Percentiles rank a stretch among this genome's conserved stretches.
Evolutionary conservation across 2,888 invertebrate genomes (phyloP).

Genomic region (Trimorus sp.): DNA sequence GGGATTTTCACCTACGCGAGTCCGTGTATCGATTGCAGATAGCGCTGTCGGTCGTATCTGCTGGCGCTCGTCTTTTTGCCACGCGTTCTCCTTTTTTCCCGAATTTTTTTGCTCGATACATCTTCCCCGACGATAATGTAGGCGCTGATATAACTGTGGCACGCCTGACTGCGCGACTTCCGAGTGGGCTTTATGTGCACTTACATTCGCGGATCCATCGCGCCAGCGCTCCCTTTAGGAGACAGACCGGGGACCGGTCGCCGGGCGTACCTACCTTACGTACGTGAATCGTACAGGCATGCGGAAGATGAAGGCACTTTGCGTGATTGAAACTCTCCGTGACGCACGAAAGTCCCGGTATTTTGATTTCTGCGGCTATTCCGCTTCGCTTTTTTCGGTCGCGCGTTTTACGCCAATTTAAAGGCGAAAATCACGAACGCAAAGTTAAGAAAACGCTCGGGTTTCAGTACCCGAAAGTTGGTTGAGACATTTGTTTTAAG

Average conservation of each 20-base stretch:
- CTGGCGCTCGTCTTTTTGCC: slow-evolving; percentile 5
- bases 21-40: slow-evolving; percentile 34
- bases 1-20: slow-evolving; percentile 2
- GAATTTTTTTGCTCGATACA: slow-evolving; percentile 37
- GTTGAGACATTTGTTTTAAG: neutral
- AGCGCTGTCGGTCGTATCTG: slow-evolving; percentile 24
- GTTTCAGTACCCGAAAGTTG: too few relatives aligned
- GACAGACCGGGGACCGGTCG: slow-evolving; percentile 46
- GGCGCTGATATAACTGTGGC: slow-evolving; percentile 49
- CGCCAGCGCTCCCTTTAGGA: slow-evolving; percentile 23
- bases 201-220: slow-evolving; percentile 42
- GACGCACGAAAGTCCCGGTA: slow-evolving; percentile 67
- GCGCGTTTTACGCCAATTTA: slow-evolving; percentile 39
- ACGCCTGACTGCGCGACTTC: slow-evolving; percentile 55
- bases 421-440: slow-evolving; percentile 3
- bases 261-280: slow-evolving; percentile 24
- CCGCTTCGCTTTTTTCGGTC: slow-evolving; percentile 2
- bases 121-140: slow-evolving; percentile 49
- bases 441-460: too few relatives aligned
- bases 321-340: slow-evolving; percentile 73
- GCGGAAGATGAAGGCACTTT: slow-evolving; percentile 71
- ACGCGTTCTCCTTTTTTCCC: slow-evolving; percentile 14
- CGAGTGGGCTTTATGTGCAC: slow-evolving; percentile 48
- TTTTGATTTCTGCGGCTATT: slow-evolving; percentile 65
- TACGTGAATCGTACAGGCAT: slow-evolving; percentile 49